phyloP scores from a whole-genome alignment of 2,113 vertebrate species.

The Sapajus apella region DNA sequence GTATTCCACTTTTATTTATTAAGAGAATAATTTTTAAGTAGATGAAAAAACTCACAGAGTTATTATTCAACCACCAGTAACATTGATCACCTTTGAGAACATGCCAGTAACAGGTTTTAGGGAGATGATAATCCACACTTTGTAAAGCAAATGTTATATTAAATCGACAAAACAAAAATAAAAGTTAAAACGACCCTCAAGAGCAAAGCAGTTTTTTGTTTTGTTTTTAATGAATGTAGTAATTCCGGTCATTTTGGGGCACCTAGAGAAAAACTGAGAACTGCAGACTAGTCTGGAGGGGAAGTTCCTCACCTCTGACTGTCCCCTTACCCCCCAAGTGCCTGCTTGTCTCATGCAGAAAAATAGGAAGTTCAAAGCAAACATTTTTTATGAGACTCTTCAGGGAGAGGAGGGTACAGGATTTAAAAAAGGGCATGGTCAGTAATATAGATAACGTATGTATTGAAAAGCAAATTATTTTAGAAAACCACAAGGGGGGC shows the following conservation, averaged over 20 bases:
- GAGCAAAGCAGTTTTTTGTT: background rate
- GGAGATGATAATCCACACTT: conserved; percentile 6
- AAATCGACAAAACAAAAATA: conserved; percentile 14
- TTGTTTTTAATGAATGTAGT: background rate
- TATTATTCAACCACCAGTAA: background rate
- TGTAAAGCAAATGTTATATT: conserved; percentile 35
- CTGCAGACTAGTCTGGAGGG: background rate
- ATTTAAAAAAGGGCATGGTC: background rate
- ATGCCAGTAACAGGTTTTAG: conserved; percentile 30
- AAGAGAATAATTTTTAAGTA: conserved; percentile 38
- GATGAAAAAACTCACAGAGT: background rate
- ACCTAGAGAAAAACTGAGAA: background rate
- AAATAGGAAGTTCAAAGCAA: conserved; percentile 22
- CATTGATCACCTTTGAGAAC: conserved; percentile 16
- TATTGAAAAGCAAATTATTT: background rate
- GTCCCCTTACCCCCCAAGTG: background rate
- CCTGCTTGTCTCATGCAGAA: background rate
- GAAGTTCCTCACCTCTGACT: background rate
- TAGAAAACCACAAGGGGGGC: background rate
- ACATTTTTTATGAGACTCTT: background rate
- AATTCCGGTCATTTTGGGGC: background rate
- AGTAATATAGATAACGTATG: background rate
- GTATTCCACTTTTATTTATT: conserved; percentile 18
- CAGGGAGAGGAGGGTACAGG: background rate
- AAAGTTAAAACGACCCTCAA: background rate